Evolutionary conservation across 2,888 invertebrate genomes (phyloP), one percentile per base, ranked within the genome.

Genomic region (Watsonalla binaria): DNA sequence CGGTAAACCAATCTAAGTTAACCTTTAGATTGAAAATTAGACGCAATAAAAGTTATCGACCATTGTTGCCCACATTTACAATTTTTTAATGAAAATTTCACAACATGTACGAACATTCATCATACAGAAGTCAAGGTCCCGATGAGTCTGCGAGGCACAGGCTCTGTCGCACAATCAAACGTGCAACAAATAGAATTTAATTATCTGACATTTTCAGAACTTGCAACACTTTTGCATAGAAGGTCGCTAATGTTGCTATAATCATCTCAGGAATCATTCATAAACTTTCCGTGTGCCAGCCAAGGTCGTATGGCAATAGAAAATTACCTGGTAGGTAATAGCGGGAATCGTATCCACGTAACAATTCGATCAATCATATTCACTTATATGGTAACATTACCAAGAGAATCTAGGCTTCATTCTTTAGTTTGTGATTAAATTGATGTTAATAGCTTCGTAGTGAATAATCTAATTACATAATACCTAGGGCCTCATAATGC

Each of bases 151-250:
- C 60, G 56, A 56, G 51, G 48, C 54, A 54, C 45, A 55, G 55
- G 49, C 50, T 46, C 66, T 62, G 63, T 67, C 76, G 65, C 67
- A 70, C 73, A 74, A 79, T 77, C 64, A 58, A 62, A 68, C 66
- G 71, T 71, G 80, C 80, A 77, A 76, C 74, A 79, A 76, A 82
- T 80, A 78, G 66, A 63, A 71, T 63, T 72, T 80, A 81, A 84
- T 84, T 80, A 82, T 65, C 76, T 76, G 74, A 74, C 74, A 78
- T 78, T 78, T 76, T 72, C 60, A 55, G 53, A 6, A 6, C 37
- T 49, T 49, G 39, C 37, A 39, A 49, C 35, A 49, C 33, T 49
- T 47, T 47, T n/a, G 48, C 48, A 9, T 0, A 42, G 42, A 42
- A 42, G 11, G 42, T 24, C 24, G 24, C 24, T 24, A 24, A 24